These are phyloP conservation scores for Ochotona curzoniae DNA, from an alignment of 2,113 vertebrate genomes.

Conservation along the genomic window DNA sequence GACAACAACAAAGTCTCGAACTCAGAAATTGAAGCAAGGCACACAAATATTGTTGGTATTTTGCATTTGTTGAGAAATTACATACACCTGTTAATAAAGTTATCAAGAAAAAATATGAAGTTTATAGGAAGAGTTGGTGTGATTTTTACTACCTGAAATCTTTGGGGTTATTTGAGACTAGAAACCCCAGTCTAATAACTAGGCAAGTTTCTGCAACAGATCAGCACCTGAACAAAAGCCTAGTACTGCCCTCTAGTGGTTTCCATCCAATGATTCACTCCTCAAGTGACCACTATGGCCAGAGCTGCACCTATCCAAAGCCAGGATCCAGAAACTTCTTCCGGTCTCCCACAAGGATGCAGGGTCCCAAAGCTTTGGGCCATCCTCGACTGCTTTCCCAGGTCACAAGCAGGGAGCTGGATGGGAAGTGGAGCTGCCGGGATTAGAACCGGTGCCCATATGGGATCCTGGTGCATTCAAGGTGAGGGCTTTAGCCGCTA, in stretches of 20 bases:
- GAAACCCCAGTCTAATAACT: background rate
- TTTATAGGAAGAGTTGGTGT: background rate
- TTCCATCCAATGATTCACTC: background rate
- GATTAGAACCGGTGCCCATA: too few species aligned
- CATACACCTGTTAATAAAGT: background rate
- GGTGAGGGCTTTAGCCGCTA: too few species aligned
- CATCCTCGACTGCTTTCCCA: too few species aligned
- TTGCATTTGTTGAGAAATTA: background rate
- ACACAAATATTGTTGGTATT: background rate
- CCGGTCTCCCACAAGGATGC: too few species aligned
- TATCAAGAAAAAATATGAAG: background rate
- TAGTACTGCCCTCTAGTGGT: background rate
- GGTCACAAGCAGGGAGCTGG: too few species aligned
- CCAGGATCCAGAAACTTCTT: too few species aligned
- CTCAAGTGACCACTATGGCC: too few species aligned
- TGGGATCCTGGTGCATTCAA: too few species aligned
- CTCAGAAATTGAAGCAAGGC: background rate
- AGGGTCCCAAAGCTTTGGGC: too few species aligned
- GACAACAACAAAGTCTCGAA: background rate
- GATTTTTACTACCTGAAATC: too few species aligned
- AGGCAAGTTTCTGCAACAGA: background rate
- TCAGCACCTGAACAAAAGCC: background rate
- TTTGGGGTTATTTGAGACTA: background rate
- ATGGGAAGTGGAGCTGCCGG: too few species aligned
- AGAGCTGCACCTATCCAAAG: too few species aligned